These are phyloP conservation scores for Taphrorychus bicolor DNA, from an alignment of 2,888 invertebrate species.

Conservation along the genomic window DNA sequence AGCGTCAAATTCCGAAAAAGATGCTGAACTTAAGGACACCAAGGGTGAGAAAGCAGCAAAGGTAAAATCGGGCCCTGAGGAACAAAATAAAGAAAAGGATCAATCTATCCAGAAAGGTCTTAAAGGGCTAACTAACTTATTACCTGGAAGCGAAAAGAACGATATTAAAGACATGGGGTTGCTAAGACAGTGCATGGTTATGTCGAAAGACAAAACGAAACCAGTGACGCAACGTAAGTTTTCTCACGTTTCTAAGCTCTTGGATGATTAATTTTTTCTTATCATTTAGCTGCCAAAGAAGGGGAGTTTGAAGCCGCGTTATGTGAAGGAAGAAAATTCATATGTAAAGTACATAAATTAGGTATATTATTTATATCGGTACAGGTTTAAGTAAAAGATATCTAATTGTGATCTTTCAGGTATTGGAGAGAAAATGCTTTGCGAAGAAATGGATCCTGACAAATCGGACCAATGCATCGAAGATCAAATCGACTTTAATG, in stretches of 20 bases:
- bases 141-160: constrained; percentile 1
- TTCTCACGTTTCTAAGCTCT: too few species aligned
- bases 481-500: constrained; percentile 1
- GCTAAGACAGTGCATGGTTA: constrained; percentile 20
- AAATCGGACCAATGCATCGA: not conserved
- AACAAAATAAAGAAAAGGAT: not conserved
- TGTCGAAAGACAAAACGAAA: not conserved
- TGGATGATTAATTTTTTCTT: not conserved
- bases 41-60: not conserved
- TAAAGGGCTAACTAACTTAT: constrained; percentile 8
- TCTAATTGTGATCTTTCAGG: constrained; percentile 18
- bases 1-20: not conserved
- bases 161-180: constrained; percentile 25
- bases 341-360: constrained; percentile 19
- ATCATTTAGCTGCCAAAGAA: constrained; percentile 27
- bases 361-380: not conserved
- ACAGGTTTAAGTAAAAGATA: not conserved
- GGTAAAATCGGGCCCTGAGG: not conserved
- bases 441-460: not conserved
- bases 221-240: constrained; percentile 27
- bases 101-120: constrained; percentile 30
- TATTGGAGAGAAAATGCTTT: constrained; percentile 30
- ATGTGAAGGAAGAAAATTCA: constrained; percentile 2
- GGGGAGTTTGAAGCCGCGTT: constrained; percentile 13
- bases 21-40: not conserved